Base-by-base conservation (phyloP, 2,888 invertebrate species). In the Napeogenes sylphis region DNA sequence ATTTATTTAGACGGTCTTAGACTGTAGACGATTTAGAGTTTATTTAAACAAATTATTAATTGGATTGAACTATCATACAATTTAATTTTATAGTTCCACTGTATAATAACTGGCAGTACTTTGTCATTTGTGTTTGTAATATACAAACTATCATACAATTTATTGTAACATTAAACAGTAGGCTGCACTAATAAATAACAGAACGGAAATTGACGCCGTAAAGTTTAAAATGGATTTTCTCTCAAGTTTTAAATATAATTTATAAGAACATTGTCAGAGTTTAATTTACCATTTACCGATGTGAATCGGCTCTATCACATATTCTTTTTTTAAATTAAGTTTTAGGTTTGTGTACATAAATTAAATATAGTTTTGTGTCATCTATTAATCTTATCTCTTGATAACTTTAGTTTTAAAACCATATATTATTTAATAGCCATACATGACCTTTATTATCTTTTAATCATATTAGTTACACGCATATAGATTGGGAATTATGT, bases 121-220 rank as follows among this genome's bases (percentile, higher is more conserved):
- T 12, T 42, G 54, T 54, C 38, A 32, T 55, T 59, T 59, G 33
- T 42, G 42, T 42, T 10, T 42, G 42, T 38, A 42, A 42, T 42
- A 65, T 61, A 67, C 59, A 63, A 63, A 63, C 59, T 53, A 63
- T 61, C 61, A 61, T 67, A 67, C 33, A 59, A 65, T 65, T 65
- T 66, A 67, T 61, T 61, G 47, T 62, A 30, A 46, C 61, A 62
- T 62, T 64, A 64, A 67, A 64, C 60, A 61, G 67, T 62, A 65
- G 62, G 58, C 60, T 58, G n/a, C 21, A 30, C n/a, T 54, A 45
- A 68, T 67, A 68, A 67, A 63, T 67, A 61, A 45, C 56, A 8
- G 3, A 57, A 59, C 65, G 67, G 68, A 69, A 65, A 69, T 65
- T 61, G 58, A 35, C 42, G 57, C 60, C 51, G 59, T 66, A 68